Conservation (phyloP, 2,113 vertebrate genomes). For the Melanocharis versteri region DNA sequence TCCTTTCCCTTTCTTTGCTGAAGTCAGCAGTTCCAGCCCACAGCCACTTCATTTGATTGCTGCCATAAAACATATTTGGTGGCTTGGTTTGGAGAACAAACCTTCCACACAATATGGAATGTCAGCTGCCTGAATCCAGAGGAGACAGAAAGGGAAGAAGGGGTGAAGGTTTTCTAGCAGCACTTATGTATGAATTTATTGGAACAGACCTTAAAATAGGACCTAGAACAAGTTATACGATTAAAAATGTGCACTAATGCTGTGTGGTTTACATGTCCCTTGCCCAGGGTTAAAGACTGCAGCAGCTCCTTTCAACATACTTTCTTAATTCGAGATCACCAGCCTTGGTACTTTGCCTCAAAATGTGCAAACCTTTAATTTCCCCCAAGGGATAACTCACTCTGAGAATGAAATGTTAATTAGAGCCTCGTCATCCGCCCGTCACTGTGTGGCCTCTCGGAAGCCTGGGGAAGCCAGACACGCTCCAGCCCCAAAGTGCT, state of each 20-base stretch:
- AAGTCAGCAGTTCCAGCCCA: slow-evolving; percentile 14
- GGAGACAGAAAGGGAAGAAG: background rate
- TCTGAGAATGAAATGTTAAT: slow-evolving; percentile 46
- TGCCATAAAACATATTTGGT: slow-evolving; percentile 21
- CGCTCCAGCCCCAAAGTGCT: background rate
- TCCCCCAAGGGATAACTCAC: slow-evolving; percentile 2
- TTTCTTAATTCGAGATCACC: background rate
- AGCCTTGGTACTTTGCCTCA: background rate
- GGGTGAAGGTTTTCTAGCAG: background rate
- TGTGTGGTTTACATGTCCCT: background rate
- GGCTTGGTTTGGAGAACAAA: slow-evolving; percentile 22
- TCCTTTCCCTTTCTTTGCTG: background rate
- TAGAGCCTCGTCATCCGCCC: background rate
- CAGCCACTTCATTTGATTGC: background rate
- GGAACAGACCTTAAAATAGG: background rate
- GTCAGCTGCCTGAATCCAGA: background rate
- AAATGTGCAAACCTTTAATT: slow-evolving; percentile 33
- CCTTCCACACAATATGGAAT: background rate
- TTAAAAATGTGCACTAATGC: background rate
- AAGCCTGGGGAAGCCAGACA: slow-evolving; percentile 9
- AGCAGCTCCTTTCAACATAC: slow-evolving; percentile 23
- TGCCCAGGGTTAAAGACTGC: background rate
- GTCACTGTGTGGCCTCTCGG: slow-evolving; percentile 4
- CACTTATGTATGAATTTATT: background rate
- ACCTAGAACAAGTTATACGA: background rate